Conservation (phyloP, 1,140 invertebrate species). For the Pygmarrhopalites habei region DNA sequence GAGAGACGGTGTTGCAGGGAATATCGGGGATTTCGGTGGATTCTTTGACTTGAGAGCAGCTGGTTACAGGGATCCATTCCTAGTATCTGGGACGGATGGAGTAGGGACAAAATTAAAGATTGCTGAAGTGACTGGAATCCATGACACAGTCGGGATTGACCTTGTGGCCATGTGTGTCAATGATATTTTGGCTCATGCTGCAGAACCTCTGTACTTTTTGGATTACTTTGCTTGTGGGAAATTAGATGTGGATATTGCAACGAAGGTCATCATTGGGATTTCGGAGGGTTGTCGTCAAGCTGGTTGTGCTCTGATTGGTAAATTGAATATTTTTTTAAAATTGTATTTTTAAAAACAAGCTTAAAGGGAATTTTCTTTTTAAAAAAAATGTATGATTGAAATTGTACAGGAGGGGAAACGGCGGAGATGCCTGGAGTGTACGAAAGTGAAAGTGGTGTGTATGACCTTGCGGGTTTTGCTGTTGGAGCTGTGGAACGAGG, state of each 20-base stretch:
- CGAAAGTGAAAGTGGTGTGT: constrained; percentile 60
- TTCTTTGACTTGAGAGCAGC: constrained; percentile 70
- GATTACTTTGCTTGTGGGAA: constrained; percentile 93
- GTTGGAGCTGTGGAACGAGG: constrained; percentile 79
- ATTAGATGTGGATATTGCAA: constrained; percentile 66
- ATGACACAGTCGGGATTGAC: constrained; percentile 85
- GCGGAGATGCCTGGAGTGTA: constrained; percentile 97
- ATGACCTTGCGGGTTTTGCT: constrained; percentile 92
- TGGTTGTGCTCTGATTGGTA: constrained; percentile 82
- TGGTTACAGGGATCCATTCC: constrained; percentile 67
- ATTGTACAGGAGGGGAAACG: constrained; percentile 73
- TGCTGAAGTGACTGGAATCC: constrained; percentile 68
- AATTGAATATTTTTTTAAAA: constrained; percentile 24
- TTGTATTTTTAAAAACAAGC: too few relatives aligned
- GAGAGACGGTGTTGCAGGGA: constrained; percentile 63
- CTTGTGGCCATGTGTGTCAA: constrained; percentile 98
- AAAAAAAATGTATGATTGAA: too few relatives aligned
- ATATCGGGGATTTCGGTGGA: constrained; percentile 87
- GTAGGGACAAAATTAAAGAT: constrained; percentile 92
- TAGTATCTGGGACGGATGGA: constrained; percentile 92
- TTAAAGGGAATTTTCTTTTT: too few relatives aligned
- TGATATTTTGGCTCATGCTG: constrained; percentile 88
- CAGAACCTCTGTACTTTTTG: constrained; percentile 89
- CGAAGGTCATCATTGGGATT: constrained; percentile 73
- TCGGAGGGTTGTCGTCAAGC: constrained; percentile 76